Conservation (phyloP, 2,113 vertebrate species). For the Gavia stellata region DNA sequence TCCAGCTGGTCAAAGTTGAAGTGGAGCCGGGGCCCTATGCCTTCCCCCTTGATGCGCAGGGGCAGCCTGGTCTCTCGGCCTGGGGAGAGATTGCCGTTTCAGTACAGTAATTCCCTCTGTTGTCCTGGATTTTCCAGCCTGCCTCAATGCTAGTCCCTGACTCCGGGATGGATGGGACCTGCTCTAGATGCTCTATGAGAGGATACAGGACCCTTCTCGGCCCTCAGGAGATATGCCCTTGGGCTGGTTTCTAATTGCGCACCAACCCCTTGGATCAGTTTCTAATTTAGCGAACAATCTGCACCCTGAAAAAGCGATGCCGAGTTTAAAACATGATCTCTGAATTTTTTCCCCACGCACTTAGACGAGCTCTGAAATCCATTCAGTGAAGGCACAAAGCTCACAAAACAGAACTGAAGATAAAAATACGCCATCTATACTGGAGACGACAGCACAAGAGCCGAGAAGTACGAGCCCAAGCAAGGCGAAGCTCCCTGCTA, state of each 20-base stretch:
- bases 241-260: neutral
- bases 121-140: neutral
- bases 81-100: conserved; percentile 40
- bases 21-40: conserved; percentile 77
- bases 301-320: neutral
- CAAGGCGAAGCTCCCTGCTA: neutral
- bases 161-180: neutral
- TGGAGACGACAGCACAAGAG: neutral
- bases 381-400: neutral
- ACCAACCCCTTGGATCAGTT: neutral
- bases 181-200: neutral
- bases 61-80: conserved; percentile 79
- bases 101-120: neutral
- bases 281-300: neutral
- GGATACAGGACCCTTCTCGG: neutral
- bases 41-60: conserved; percentile 78
- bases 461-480: neutral
- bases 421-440: accelerated
- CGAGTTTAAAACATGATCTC: neutral
- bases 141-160: neutral
- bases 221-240: neutral
- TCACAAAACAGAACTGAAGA: neutral
- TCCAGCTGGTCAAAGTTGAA: conserved; percentile 75
- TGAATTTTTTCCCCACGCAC: neutral
- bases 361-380: neutral